Evolutionary conservation across 2,888 invertebrate species (phyloP).

Genomic region (Holacanthella duospinosa): DNA sequence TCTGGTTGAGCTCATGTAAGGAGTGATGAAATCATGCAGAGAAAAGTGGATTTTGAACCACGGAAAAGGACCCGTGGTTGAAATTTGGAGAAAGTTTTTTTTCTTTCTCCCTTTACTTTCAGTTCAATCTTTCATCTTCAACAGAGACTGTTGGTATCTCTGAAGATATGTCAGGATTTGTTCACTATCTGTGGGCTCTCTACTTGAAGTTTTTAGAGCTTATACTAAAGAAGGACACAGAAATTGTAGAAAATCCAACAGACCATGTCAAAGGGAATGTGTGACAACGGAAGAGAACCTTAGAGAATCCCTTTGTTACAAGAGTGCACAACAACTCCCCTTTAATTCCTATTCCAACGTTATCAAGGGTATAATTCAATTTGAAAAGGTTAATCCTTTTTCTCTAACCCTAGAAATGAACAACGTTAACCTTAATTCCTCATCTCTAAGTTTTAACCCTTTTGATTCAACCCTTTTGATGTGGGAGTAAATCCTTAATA

Average conservation of each 20-base stretch:
- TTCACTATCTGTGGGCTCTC: neutral
- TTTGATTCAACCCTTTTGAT: too few species aligned
- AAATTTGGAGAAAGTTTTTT: neutral
- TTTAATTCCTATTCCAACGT: too few species aligned
- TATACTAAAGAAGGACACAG: too few species aligned
- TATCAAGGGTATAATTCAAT: too few species aligned
- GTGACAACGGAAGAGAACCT: too few species aligned
- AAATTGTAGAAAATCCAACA: too few species aligned
- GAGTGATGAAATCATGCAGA: conserved; percentile 2
- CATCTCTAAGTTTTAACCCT: neutral
- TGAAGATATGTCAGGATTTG: neutral
- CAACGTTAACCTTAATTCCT: neutral
- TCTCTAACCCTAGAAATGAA: too few species aligned
- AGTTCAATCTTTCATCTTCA: neutral
- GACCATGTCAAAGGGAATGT: too few species aligned
- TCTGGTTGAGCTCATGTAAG: neutral
- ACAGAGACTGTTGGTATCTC: neutral
- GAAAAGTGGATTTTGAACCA: neutral
- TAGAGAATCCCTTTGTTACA: too few species aligned
- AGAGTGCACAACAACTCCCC: too few species aligned
- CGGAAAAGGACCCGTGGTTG: neutral
- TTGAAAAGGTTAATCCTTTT: too few species aligned
- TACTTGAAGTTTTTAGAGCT: too few species aligned
- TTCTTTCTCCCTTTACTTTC: neutral
- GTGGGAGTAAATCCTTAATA: neutral